Conservation (phyloP, 35 echinoderm and acorn worm species). For the Chiridota heheva region DNA sequence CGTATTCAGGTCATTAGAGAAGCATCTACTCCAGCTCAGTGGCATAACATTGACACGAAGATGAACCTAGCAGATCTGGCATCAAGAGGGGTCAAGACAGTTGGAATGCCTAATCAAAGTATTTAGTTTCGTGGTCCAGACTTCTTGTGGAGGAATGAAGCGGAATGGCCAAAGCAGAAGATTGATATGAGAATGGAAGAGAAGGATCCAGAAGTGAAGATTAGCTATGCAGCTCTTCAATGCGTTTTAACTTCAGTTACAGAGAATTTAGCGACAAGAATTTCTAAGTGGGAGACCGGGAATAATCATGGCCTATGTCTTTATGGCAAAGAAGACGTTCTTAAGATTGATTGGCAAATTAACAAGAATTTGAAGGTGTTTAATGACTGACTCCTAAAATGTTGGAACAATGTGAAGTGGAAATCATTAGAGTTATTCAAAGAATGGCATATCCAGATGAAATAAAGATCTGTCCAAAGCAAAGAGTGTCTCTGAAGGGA, state of each 20-base stretch:
- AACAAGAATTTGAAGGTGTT: too few relatives aligned
- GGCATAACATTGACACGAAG: slow-evolving; percentile 56
- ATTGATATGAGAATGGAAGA: not conserved
- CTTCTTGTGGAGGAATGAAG: not conserved
- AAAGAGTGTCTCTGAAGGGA: not conserved
- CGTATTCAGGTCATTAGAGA: slow-evolving; percentile 53
- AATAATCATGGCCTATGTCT: too few relatives aligned
- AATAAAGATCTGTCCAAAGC: not conserved
- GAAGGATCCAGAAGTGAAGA: too few relatives aligned
- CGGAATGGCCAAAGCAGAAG: not conserved
- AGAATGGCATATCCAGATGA: not conserved
- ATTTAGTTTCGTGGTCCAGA: not conserved
- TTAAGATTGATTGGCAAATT: too few relatives aligned
- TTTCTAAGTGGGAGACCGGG: too few relatives aligned
- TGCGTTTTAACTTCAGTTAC: too few relatives aligned
- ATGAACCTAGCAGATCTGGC: slow-evolving; percentile 66
- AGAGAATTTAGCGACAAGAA: too few relatives aligned
- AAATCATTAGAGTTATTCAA: not conserved
- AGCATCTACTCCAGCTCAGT: slow-evolving; percentile 39
- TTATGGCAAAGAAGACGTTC: too few relatives aligned
- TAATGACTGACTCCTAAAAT: not conserved
- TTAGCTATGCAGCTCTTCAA: too few relatives aligned
- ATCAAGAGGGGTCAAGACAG: slow-evolving; percentile 43
- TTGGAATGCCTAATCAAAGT: not conserved
- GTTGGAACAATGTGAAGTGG: not conserved